These are phyloP conservation scores for Aplidium turbinatum DNA, from an alignment of 23 tunicate species.

Conservation along the genomic window DNA sequence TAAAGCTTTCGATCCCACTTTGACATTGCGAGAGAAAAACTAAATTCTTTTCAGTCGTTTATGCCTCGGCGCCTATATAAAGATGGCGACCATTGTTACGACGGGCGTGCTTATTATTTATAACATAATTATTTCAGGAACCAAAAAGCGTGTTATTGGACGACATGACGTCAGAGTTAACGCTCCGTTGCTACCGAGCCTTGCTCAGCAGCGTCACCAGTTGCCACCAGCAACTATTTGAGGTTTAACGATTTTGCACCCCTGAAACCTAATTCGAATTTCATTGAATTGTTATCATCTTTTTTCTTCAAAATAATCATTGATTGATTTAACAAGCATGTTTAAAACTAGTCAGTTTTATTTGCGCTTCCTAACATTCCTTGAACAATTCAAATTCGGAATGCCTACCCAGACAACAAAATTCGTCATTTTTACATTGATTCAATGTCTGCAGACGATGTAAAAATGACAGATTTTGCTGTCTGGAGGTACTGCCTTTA, in stretches of 20 bases:
- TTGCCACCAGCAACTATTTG: constrained; percentile 56
- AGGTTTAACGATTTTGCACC: constrained; percentile 14
- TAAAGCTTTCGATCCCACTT: not conserved
- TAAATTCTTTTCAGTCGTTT: not conserved
- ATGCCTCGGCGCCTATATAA: too few species aligned
- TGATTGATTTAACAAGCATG: too few species aligned
- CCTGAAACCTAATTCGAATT: not conserved
- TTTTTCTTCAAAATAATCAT: not conserved
- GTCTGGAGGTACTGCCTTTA: too few species aligned
- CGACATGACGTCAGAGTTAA: constrained; percentile 34
- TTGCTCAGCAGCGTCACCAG: constrained; percentile 23
- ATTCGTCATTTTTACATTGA: too few species aligned
- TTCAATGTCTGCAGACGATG: too few species aligned
- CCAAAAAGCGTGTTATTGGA: constrained; percentile 6
- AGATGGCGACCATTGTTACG: too few species aligned
- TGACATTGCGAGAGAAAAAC: not conserved
- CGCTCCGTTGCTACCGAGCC: constrained; percentile 27
- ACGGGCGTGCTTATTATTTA: too few species aligned
- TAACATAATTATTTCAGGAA: constrained; percentile 10
- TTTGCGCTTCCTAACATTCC: too few species aligned
- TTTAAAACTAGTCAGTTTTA: too few species aligned
- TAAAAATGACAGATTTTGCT: too few species aligned
- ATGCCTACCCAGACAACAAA: too few species aligned
- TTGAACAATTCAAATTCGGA: too few species aligned
- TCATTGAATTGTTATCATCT: not conserved